Evolutionary conservation across 2,113 vertebrate species (phyloP).

Genomic region (Dicrurus megarhynchus): DNA sequence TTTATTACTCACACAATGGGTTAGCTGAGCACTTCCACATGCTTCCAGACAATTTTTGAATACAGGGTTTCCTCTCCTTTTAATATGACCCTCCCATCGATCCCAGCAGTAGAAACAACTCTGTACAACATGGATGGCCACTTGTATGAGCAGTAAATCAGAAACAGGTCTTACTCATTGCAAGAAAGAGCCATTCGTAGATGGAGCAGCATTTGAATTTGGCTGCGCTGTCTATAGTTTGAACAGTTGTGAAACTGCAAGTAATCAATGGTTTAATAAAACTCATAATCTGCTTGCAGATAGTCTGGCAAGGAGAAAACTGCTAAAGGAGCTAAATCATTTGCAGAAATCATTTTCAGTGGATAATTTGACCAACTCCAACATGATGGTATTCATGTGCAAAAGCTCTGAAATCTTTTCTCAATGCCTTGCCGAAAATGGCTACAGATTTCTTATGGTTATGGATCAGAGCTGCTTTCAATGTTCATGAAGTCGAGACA

Average conservation of each 20-base stretch:
- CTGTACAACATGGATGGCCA: neutral
- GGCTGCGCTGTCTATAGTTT: neutral
- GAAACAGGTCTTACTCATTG: neutral
- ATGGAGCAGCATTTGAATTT: neutral
- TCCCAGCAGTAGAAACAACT: neutral
- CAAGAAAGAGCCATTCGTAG: neutral
- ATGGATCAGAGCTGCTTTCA: neutral
- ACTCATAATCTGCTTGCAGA: constrained; percentile 21
- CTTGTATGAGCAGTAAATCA: neutral
- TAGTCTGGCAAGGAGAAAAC: constrained; percentile 24
- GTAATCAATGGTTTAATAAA: constrained; percentile 57
- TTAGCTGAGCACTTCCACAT: constrained; percentile 9
- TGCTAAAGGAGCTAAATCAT: constrained; percentile 30
- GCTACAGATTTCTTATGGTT: neutral
- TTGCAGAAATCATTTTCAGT: neutral
- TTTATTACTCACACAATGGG: constrained; percentile 14
- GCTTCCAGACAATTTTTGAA: neutral
- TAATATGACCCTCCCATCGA: neutral
- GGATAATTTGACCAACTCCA: constrained; percentile 29
- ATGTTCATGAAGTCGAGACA: neutral
- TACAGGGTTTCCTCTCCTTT: neutral
- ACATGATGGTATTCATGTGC: neutral
- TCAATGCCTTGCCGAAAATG: neutral
- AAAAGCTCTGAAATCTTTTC: constrained; percentile 17
- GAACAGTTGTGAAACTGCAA: constrained; percentile 46